Percentiles rank a stretch among this genome's conserved stretches.
phyloP scores from a whole-genome alignment of 2,888 invertebrate genomes.

The Eilema caniola region DNA sequence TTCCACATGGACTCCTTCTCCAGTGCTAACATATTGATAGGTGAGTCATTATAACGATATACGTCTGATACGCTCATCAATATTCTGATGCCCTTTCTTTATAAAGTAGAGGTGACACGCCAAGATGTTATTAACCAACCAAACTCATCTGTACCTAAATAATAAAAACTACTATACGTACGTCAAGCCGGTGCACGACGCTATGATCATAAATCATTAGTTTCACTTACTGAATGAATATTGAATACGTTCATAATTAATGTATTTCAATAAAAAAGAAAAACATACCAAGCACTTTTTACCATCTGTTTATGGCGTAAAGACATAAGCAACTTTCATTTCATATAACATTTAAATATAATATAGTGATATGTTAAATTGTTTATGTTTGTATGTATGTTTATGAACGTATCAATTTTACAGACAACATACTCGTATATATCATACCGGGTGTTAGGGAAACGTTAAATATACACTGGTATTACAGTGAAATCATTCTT shows the following conservation, averaged over 20 bases:
- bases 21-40: constrained; percentile 90
- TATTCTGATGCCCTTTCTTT: neutral
- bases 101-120: neutral
- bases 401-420: neutral
- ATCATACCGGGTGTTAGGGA: no score
- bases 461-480: no score
- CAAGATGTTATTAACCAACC: neutral
- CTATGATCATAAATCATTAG: neutral
- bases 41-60: constrained; percentile 74
- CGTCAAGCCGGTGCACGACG: neutral
- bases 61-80: neutral
- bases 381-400: neutral
- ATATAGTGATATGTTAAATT: neutral
- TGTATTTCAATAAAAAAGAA: no score
- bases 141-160: neutral
- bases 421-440: no score
- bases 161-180: neutral
- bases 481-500: neutral
- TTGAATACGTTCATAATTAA: neutral
- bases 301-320: no score
- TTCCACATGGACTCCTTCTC: constrained; percentile 97
- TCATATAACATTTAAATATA: no score
- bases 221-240: no score
- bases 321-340: no score
- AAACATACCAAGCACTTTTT: no score